These are phyloP conservation scores for Gasterosteus aculeatus DNA, from an alignment of 2,113 vertebrate species.

Conservation along the genomic window DNA sequence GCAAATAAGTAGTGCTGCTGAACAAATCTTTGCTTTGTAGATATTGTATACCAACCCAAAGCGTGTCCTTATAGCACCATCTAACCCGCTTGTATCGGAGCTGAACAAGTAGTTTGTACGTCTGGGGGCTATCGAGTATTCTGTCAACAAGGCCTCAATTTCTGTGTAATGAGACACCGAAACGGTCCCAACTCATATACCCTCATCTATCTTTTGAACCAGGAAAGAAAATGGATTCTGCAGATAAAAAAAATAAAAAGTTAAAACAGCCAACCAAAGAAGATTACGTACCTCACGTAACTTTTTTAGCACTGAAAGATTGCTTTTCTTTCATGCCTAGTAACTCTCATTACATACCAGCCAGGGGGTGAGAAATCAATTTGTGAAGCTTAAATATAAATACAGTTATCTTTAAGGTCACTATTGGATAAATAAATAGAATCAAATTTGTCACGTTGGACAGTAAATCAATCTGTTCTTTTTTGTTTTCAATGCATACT, in stretches of 20 bases:
- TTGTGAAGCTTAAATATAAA: conserved; percentile 76
- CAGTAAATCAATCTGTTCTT: conserved; percentile 65
- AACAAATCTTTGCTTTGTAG: conserved; percentile 3
- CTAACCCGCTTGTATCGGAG: neutral
- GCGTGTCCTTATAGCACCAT: neutral
- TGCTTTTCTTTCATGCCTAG: conserved; percentile 77
- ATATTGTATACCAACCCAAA: neutral
- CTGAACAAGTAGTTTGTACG: conserved; percentile 47
- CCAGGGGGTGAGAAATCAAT: conserved; percentile 81
- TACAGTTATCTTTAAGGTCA: conserved; percentile 61
- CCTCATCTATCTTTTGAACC: conserved; percentile 67
- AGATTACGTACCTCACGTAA: conserved; percentile 64
- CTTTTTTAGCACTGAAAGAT: conserved; percentile 73
- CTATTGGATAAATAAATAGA: conserved; percentile 51
- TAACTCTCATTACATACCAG: conserved; percentile 80
- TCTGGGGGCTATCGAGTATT: conserved; percentile 81
- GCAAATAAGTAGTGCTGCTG: neutral
- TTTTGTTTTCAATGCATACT: conserved; percentile 27
- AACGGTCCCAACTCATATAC: conserved; percentile 61
- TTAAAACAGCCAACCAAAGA: conserved; percentile 62
- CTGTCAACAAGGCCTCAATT: conserved; percentile 77
- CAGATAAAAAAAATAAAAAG: conserved; percentile 44
- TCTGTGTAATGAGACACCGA: conserved; percentile 62
- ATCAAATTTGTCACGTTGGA: conserved; percentile 54
- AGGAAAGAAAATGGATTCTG: conserved; percentile 66